Evolutionary conservation across 2,888 invertebrate species (phyloP).

Genomic region (Polyommatus icarus): DNA sequence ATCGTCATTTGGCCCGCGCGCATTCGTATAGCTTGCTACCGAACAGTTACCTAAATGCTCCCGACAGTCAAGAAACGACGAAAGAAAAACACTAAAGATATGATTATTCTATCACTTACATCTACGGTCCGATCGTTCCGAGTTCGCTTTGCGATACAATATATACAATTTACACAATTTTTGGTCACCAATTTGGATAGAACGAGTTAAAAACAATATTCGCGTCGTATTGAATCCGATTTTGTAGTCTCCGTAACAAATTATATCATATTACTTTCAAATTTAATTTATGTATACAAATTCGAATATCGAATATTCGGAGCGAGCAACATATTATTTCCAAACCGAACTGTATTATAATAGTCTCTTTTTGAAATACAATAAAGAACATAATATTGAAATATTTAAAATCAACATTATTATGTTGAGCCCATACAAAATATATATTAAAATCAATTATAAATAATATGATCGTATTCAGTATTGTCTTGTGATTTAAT

Average conservation of each 20-base stretch:
- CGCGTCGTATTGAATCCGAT: slow-evolving; percentile 14
- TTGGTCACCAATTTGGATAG: slow-evolving; percentile 72
- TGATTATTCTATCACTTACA: slow-evolving; percentile 71
- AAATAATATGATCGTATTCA: slow-evolving; percentile 8
- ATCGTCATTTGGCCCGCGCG: slow-evolving; percentile 32
- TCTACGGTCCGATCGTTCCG: slow-evolving; percentile 37
- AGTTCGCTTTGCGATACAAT: slow-evolving; percentile 46
- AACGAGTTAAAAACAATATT: slow-evolving; percentile 28
- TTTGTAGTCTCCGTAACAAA: slow-evolving; percentile 6
- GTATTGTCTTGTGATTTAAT: slow-evolving; percentile 14
- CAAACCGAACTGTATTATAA: background rate
- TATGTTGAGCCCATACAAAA: slow-evolving; percentile 16
- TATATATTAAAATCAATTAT: slow-evolving; percentile 1
- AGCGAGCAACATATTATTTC: slow-evolving; percentile 12
- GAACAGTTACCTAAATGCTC: slow-evolving; percentile 48
- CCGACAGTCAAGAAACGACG: slow-evolving; percentile 59
- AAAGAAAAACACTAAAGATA: slow-evolving; percentile 68
- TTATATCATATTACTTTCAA: background rate
- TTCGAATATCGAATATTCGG: slow-evolving; percentile 20
- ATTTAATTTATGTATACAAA: slow-evolving; percentile 13
- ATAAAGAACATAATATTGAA: background rate
- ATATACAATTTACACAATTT: slow-evolving; percentile 56
- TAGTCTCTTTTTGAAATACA: slow-evolving; percentile 6
- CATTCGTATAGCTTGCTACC: slow-evolving; percentile 30
- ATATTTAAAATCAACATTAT: slow-evolving; percentile 9